Percentiles rank a stretch among this genome's conserved stretches.
phyloP scores from a whole-genome alignment of 2,797 vertebrate species.

The Sorex maritimensis region DNA sequence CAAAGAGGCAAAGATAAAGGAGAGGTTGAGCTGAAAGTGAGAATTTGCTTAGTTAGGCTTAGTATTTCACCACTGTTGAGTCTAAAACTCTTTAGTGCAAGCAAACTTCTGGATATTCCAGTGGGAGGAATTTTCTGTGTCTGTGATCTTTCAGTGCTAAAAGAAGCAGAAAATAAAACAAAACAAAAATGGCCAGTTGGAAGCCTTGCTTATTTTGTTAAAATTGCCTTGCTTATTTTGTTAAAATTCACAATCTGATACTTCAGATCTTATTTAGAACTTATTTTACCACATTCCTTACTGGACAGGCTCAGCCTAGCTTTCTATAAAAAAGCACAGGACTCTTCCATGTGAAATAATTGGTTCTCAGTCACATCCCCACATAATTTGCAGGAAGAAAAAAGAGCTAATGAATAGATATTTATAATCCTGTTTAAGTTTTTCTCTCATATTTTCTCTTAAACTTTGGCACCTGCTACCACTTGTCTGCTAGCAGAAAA shows the following conservation, averaged over 20 bases:
- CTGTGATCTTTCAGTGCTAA: not conserved
- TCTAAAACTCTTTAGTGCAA: not conserved
- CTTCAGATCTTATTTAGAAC: not conserved
- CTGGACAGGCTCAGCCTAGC: not conserved
- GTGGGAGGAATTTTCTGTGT: not conserved
- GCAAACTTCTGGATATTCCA: not conserved
- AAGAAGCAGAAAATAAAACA: not conserved
- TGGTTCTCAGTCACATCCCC: not conserved
- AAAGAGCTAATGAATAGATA: slow-evolving; percentile 66
- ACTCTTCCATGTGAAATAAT: not conserved
- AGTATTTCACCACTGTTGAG: not conserved
- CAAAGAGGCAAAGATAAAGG: fast-evolving
- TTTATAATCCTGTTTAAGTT: slow-evolving; percentile 65
- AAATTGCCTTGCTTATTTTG: not conserved
- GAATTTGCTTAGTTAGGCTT: not conserved
- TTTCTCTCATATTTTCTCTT: slow-evolving; percentile 63
- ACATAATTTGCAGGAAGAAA: slow-evolving; percentile 46
- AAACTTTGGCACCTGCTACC: slow-evolving; percentile 82
- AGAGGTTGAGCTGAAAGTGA: not conserved
- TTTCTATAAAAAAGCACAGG: not conserved
- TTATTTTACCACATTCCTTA: too few species aligned
- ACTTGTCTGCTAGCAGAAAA: slow-evolving; percentile 75
- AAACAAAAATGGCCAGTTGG: too few species aligned
- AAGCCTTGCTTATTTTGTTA: not conserved
- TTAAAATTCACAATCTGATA: not conserved